Base-by-base conservation (phyloP, 2,797 vertebrate genomes). In the Trachurus trachurus region DNA sequence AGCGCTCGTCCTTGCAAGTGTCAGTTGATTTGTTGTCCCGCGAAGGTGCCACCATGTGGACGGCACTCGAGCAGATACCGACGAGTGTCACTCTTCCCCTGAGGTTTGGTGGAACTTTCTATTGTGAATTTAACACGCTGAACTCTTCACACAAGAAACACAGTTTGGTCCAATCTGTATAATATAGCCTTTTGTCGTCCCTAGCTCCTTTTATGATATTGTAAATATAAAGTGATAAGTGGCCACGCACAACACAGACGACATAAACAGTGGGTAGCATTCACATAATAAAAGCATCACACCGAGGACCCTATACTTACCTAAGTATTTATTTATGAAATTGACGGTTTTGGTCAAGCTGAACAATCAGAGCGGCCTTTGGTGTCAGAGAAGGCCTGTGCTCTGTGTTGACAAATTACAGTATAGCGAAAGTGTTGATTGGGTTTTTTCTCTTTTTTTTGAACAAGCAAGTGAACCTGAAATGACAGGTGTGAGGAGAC, bases 401-500 rank as follows among this genome's bases (percentile, higher is more conserved):
- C 45, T 64, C 64, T 80, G 52, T 76, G 78, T 74, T 77, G 82
- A 80, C 86, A 92, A 90, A 93, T 89, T 78, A 87, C 49, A 8
- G 80, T 79, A 80, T 85, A 73, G 84, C 54, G 4, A 81, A 80
- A 58, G 66, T 21, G 47, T 50, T 89, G 84, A 89, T 91, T 92
- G 83, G 66, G 37, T 69, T 82, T 87, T 52, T 34, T 16, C 26
- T 26, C 26, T 34, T 34, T 34, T 45, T 31, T 40, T 44, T 64
- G 16, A 87, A 84, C 71, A 70, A 81, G 57, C 66, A 56, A 63
- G 75, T 83, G 81, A 92, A 90, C 76, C 85, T 79, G 87, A 89
- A 89, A 88, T 81, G 88, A 89, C 85, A 88, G 90, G 82, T 90
- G 87, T 37, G 75, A 63, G 78, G 39, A 82, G 83, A 87, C 84